phyloP scores from a whole-genome alignment of 2,888 invertebrate species.

The Polydrusus cervinus region DNA sequence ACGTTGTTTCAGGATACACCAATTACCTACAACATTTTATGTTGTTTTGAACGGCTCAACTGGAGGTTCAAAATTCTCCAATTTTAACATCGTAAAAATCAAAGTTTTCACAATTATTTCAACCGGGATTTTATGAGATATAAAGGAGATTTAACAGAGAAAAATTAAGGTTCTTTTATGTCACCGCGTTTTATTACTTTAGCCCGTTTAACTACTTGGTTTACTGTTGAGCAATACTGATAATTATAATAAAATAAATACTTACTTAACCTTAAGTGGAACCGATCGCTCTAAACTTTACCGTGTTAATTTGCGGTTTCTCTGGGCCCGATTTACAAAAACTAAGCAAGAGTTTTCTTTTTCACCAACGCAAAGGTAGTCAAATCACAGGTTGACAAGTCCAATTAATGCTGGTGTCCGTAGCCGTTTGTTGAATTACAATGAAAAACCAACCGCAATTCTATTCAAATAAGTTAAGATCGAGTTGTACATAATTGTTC shows the following conservation, averaged over 20 bases:
- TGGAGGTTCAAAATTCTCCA: not conserved
- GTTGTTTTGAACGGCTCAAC: constrained; percentile 9
- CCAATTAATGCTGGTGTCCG: too few relatives aligned
- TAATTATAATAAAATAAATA: not conserved
- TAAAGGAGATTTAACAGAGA: constrained; percentile 7
- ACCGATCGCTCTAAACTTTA: too few relatives aligned
- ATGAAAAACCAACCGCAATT: too few relatives aligned
- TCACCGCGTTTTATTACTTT: constrained; percentile 10
- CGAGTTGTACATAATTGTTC: too few relatives aligned
- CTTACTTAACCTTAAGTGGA: not conserved
- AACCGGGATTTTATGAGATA: constrained; percentile 2
- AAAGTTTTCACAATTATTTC: constrained; percentile 15
- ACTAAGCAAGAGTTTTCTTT: too few relatives aligned
- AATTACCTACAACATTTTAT: not conserved
- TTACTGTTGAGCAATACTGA: not conserved
- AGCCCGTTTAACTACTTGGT: not conserved
- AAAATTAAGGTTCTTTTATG: constrained; percentile 8
- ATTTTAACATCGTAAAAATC: constrained; percentile 4
- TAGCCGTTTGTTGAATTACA: too few relatives aligned
- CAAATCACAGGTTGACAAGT: too few relatives aligned
- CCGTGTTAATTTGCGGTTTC: too few relatives aligned
- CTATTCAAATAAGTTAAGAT: too few relatives aligned
- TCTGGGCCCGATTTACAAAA: too few relatives aligned
- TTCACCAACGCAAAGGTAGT: too few relatives aligned
- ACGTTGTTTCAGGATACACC: not conserved